Evolutionary conservation across 1,140 invertebrate species (phyloP), one percentile per base, ranked within the genome.

Genomic region (Hyles euphorbiae): DNA sequence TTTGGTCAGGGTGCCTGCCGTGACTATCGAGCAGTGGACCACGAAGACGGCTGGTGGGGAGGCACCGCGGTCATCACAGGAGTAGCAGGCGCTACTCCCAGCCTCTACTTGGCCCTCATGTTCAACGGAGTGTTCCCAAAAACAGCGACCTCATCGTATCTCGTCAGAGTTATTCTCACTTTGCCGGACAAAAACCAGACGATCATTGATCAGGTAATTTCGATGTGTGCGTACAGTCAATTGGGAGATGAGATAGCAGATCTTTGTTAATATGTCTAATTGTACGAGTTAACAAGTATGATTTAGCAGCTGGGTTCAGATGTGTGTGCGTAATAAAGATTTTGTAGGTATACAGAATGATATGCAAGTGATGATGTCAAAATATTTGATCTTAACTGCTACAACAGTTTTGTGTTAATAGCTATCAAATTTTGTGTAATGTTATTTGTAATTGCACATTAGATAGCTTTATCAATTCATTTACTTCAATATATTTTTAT

Each of bases 11-110:
- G 78, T 2, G 78, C 83, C 56, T 63, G 75, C 79, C 67, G 92
- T 88, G 92, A 86, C 76, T 60, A 74, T 56, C 68, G 80, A 0
- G 90, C 90, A 86, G 74, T 85, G 8, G 80, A 81, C 0, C 74
- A 83, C 47, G 94, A 94, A 2, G 91, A 93, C 32, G 95, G 95
- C 2, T 96, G 95, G 54, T 97, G 96, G 46, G 95, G 95, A 10
- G 96, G 95, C 1, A 97, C 96, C 0, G 96, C 95, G 3, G 94
- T 97, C 10, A 93, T 98, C 0, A 95, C 95, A 0, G 94, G 94
- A 0, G 94, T 93, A 1, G 93, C 94, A 1, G 92, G 93, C 0
- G 92, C 95, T 0, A 92, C 94, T 0, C 95, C 95, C 0, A 95
- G 94, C 3, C 91, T 97, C 56, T 95, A 97, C 70, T 78, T 97